These are phyloP conservation scores for Procapra przewalskii DNA, from an alignment of 2,113 vertebrate genomes.

Conservation along the genomic window DNA sequence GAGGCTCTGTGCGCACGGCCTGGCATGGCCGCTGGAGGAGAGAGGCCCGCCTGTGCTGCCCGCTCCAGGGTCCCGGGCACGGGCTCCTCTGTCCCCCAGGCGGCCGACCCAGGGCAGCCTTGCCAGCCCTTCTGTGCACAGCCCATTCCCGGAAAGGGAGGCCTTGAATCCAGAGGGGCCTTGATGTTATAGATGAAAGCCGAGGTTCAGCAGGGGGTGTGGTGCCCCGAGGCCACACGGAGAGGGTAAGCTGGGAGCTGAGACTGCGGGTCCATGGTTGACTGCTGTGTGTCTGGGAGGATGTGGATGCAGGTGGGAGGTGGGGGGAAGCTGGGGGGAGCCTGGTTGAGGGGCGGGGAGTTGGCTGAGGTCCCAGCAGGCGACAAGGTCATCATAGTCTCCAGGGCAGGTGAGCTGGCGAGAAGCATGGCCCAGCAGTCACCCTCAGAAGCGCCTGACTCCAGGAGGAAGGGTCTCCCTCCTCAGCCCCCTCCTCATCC, in stretches of 20 bases:
- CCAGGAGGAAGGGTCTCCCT: not conserved
- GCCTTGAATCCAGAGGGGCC: not conserved
- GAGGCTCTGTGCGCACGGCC: not conserved
- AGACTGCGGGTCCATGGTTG: not conserved
- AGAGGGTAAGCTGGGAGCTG: not conserved
- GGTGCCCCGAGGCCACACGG: not conserved
- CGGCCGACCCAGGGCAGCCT: fast-evolving
- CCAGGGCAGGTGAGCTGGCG: not conserved
- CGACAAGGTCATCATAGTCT: not conserved
- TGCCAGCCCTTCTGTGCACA: not conserved
- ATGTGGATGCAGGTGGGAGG: fast-evolving
- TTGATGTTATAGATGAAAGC: not conserved
- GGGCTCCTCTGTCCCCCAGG: not conserved
- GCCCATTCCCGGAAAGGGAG: not conserved
- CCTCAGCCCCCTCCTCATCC: not conserved
- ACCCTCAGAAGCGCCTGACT: not conserved
- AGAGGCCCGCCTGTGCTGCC: not conserved
- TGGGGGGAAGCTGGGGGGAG: fast-evolving
- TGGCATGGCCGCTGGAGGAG: fast-evolving
- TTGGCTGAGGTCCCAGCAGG: not conserved
- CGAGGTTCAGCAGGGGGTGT: fast-evolving
- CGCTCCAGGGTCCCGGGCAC: fast-evolving
- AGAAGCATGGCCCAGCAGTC: fast-evolving
- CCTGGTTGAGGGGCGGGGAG: fast-evolving
- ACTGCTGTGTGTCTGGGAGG: not conserved